Evolutionary conservation across 2,888 invertebrate species (phyloP), one percentile per base, ranked within the genome.

Genomic region (Ormyrus pomaceus): DNA sequence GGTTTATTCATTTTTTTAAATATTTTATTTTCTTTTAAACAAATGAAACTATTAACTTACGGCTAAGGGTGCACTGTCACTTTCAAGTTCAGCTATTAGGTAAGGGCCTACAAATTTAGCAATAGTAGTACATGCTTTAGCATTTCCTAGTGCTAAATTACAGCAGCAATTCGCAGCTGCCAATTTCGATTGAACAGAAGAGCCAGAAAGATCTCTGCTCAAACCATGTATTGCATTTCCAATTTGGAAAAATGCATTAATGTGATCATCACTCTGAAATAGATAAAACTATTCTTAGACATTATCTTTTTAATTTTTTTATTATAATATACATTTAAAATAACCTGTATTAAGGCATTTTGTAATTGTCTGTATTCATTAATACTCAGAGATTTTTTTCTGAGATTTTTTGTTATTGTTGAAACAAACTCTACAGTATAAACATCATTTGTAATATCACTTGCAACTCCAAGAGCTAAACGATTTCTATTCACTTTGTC

Each of bases 91-190:
- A 0, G 88, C 85, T 2, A 92, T 86, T 0, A 94, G 89, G 84
- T 94, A 93, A 0, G 93, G 88, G 0, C 92, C 92, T 0, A 91
- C 90, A 1, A 91, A 90, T 85, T 92, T 93, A 0, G 92, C 90
- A 0, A 94, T 76, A 0, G 89, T 82, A 0, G 84, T 70, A 72
- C 93, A 92, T 0, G 91, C 90, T 75, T 90, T 91, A 0, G 84
- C 48, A 82, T 92, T 92, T 0, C 92, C 93, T 0, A 93, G 87
- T 0, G 93, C 91, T 71, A 94, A 86, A 86, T 94, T 94, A 83
- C 94, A 93, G 70, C 91, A 91, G 83, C 93, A 93, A 34, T 91
- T 92, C 0, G 92, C 91, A 0, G 93, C 93, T 2, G 89, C 90
- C 59, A 92, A 87, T 84, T 93, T 93, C 64, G 92, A 88, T n/a